Conservation (phyloP, 1,140 invertebrate species). For the Agrilus planipennis region DNA sequence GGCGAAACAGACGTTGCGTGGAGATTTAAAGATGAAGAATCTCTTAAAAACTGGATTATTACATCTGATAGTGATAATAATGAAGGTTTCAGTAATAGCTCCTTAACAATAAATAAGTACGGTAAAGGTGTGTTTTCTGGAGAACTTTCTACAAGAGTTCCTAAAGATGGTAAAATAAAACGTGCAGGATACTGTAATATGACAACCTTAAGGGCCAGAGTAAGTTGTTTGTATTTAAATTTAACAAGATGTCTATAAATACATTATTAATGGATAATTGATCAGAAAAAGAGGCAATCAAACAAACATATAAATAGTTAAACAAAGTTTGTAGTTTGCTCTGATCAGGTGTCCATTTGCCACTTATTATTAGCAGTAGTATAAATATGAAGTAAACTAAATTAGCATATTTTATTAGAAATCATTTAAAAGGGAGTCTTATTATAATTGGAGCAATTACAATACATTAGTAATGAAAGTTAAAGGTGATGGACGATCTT, state of each 20-base stretch:
- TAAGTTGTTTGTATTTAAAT: constrained; percentile 32
- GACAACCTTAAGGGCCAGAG: constrained; percentile 47
- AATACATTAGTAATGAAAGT: constrained; percentile 76
- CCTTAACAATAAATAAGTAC: constrained; percentile 46
- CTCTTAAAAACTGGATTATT: constrained; percentile 59
- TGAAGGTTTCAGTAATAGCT: constrained; percentile 64
- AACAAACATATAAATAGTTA: background rate
- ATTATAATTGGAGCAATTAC: constrained; percentile 63
- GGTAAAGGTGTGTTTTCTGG: constrained; percentile 72
- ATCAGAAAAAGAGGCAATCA: background rate
- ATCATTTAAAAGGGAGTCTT: constrained; percentile 65
- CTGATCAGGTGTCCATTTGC: background rate
- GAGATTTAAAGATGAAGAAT: constrained; percentile 49
- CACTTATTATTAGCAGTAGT: background rate
- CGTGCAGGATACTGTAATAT: constrained; percentile 70
- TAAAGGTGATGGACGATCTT: constrained; percentile 83
- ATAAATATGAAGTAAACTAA: background rate
- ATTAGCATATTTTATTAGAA: constrained; percentile 40
- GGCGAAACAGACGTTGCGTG: constrained; percentile 58
- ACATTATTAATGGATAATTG: background rate
- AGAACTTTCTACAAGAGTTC: constrained; percentile 41
- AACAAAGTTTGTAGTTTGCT: background rate
- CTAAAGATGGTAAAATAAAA: constrained; percentile 67
- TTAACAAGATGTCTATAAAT: background rate
- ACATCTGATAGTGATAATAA: constrained; percentile 68